Conservation (phyloP, 1,140 invertebrate genomes). For the Lasioglossum albipes region DNA sequence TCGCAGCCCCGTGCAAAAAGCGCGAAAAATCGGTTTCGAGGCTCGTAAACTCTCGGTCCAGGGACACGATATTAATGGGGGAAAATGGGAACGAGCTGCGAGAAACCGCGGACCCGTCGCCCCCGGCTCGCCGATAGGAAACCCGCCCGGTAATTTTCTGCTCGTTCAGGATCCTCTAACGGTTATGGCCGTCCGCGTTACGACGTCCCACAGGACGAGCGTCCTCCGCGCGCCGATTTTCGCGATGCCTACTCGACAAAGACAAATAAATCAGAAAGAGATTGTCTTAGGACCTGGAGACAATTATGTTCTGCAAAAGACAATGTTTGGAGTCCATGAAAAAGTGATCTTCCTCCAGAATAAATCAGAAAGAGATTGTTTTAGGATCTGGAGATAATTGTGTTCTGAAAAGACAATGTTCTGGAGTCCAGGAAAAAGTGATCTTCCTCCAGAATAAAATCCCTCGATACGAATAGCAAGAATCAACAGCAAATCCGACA, state of each 20-base stretch:
- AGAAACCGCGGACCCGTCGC: constrained; percentile 57
- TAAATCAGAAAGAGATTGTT: no score
- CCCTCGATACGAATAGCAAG: no score
- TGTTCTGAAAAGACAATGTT: no score
- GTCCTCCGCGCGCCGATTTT: constrained; percentile 5
- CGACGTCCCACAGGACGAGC: constrained; percentile 21
- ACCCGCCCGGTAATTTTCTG: constrained; percentile 45
- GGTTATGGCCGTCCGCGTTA: constrained; percentile 41
- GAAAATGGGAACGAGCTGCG: constrained; percentile 57
- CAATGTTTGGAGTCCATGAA: no score
- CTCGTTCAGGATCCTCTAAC: constrained; percentile 49
- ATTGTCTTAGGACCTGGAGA: no score
- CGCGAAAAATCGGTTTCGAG: constrained; percentile 42
- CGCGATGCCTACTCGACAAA: not conserved
- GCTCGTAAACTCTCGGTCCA: constrained; percentile 45
- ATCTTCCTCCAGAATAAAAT: no score
- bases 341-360: no score
- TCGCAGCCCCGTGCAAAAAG: constrained; percentile 38
- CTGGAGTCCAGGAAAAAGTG: no score
- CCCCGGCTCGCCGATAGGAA: constrained; percentile 53
- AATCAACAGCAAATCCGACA: no score
- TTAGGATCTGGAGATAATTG: no score
- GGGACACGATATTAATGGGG: constrained; percentile 51
- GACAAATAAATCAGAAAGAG: no score
- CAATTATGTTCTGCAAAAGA: no score